phyloP scores from a whole-genome alignment of 2,888 invertebrate genomes.

The Drosophila flavopinicola region DNA sequence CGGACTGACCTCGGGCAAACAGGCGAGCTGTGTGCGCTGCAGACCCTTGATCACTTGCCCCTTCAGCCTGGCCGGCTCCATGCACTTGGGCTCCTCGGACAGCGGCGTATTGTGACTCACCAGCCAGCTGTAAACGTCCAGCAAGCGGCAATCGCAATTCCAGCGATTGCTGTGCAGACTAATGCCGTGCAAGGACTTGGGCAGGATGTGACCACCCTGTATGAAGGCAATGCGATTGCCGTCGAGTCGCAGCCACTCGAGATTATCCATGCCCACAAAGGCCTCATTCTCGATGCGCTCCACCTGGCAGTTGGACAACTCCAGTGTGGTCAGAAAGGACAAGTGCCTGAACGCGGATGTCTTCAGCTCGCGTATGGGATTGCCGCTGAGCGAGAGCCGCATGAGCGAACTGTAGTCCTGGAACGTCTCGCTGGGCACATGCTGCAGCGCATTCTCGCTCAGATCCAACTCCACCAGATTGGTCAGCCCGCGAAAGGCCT shows the following conservation, averaged over 20 bases:
- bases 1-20: constrained; percentile 91
- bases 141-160: constrained; percentile 93
- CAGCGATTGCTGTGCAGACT: constrained; percentile 94
- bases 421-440: constrained; percentile 92
- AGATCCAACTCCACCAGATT: constrained; percentile 95
- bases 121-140: constrained; percentile 92
- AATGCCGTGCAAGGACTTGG: constrained; percentile 91
- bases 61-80: constrained; percentile 88
- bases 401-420: constrained; percentile 91
- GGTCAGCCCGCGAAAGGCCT: constrained; percentile 92
- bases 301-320: constrained; percentile 92
- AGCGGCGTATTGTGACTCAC: constrained; percentile 90
- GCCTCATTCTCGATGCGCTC: constrained; percentile 91
- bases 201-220: constrained; percentile 89
- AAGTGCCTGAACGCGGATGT: constrained; percentile 90
- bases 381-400: constrained; percentile 91
- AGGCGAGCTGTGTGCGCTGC: constrained; percentile 90
- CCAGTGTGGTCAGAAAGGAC: constrained; percentile 90
- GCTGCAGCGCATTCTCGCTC: constrained; percentile 91
- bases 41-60: constrained; percentile 89
- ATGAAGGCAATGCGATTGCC: constrained; percentile 91
- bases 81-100: constrained; percentile 91
- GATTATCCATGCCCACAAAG: constrained; percentile 91
- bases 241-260: constrained; percentile 93
- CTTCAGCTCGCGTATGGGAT: constrained; percentile 91